Base-by-base conservation (phyloP, 2,113 vertebrate species). In the Carassius auratus region DNA sequence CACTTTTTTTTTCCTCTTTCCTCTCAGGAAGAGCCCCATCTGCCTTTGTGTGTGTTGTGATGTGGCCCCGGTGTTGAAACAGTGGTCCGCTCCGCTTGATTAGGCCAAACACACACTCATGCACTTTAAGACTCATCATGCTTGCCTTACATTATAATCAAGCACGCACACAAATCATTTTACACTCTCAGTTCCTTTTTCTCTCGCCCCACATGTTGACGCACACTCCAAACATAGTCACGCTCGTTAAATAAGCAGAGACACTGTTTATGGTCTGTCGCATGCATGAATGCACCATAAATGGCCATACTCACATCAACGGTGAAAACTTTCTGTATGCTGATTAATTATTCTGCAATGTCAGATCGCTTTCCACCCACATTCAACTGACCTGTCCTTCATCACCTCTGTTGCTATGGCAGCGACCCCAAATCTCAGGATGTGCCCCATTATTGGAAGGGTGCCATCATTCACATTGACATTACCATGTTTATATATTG, bases 11-110 rank as follows among this genome's bases (percentile, higher is more conserved):
- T 42, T n/a, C 23, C 61, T 75, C 57, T 68, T 94, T 93, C 92
- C 93, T 94, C 90, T 93, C 91, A 94, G 94, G 94, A 95, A 95
- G 92, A 92, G 91, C 90, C 92, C 92, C 91, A 92, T 94, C 92
- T 94, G 93, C 92, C 91, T 93, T 93, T 93, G 91, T 92, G 91
- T 90, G 87, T 87, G 90, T 89, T 90, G 86, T 89, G 91, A 88
- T 91, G 84, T 92, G 91, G 90, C 90, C 85, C 89, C 86, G 79
- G 92, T 94, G 93, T 94, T 94, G 91, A 93, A 94, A 94, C 92
- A 91, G 91, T 87, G 88, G 87, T 90, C 84, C 26, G 88, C 87
- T 84, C 57, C 50, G 76, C 36, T 52, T 76, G 62, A 77, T 82
- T 45, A 71, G 77, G 76, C 86, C 76, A 21, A 88, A 74, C 38